Percentiles rank a stretch among this genome's conserved stretches.
These are phyloP conservation scores for Prionace glauca DNA, from an alignment of 2,797 vertebrate species.

Conservation along the genomic window DNA sequence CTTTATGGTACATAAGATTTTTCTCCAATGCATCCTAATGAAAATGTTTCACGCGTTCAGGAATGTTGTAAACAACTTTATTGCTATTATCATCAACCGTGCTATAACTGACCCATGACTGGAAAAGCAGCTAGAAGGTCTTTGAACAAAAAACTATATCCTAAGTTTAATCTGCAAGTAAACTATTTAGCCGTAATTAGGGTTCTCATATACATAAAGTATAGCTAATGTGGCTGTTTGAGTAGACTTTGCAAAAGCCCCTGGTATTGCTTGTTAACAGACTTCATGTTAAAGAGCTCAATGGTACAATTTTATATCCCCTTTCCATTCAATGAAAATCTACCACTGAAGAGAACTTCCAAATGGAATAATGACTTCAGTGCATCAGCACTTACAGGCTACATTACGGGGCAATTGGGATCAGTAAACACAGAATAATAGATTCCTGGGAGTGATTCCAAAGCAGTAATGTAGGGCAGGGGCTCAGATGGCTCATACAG, in stretches of 20 bases:
- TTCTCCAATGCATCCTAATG: neutral
- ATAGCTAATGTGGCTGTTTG: conserved; percentile 5
- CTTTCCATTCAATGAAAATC: conserved; percentile 17
- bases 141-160: conserved; percentile 21
- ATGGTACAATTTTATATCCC: conserved; percentile 10
- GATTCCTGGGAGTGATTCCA: conserved; percentile 34
- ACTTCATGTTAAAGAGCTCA: conserved; percentile 17
- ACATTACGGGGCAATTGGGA: conserved; percentile 8
- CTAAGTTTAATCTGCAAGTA: conserved; percentile 24
- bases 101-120: neutral
- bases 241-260: conserved; percentile 19
- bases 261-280: conserved; percentile 20
- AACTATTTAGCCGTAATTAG: conserved; percentile 30
- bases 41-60: neutral
- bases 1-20: neutral
- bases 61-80: neutral
- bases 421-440: conserved; percentile 9
- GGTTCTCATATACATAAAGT: neutral
- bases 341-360: neutral
- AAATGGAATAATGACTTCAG: conserved; percentile 26
- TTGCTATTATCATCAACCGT: neutral
- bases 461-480: conserved; percentile 5
- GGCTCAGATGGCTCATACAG: neutral
- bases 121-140: neutral
- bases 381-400: neutral